Conservation (phyloP, 1,140 invertebrate species). For the Drosophila ananassae region DNA sequence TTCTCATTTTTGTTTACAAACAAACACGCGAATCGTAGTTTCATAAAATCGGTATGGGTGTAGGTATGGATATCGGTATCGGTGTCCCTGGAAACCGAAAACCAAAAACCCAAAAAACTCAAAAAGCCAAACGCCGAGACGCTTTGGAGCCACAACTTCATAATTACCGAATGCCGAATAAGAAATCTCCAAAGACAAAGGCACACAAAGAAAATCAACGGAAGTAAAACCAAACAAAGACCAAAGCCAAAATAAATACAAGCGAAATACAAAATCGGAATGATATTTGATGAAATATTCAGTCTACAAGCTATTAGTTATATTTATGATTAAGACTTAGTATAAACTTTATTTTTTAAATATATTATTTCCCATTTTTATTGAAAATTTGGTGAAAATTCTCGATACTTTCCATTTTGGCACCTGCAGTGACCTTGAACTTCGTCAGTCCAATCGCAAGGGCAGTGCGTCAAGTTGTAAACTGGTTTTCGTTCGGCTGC, state of each 20-base stretch:
- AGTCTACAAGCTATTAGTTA: not conserved
- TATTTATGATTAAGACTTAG: too few species aligned
- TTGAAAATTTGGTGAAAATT: not conserved
- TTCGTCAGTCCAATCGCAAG: conserved; percentile 31
- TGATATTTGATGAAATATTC: conserved; percentile 18
- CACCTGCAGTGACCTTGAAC: conserved; percentile 41
- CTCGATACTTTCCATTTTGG: conserved; percentile 29
- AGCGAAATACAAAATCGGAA: conserved; percentile 9
- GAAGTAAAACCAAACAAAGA: conserved; percentile 39
- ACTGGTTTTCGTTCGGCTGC: conserved; percentile 37
- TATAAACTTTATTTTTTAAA: too few species aligned
- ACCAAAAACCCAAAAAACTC: conserved; percentile 10
- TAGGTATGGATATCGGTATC: not conserved
- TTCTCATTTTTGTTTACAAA: conserved; percentile 31
- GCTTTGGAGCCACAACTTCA: conserved; percentile 43
- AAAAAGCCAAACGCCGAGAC: conserved; percentile 16
- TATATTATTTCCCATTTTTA: not conserved
- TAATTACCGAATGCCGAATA: conserved; percentile 37
- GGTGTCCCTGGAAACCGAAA: conserved; percentile 31
- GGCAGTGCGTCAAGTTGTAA: conserved; percentile 30
- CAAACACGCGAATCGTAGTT: conserved; percentile 37
- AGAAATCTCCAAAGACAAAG: conserved; percentile 31
- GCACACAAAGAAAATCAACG: conserved; percentile 45
- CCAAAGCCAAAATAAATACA: conserved; percentile 26
- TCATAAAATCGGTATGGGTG: not conserved